Evolutionary conservation across 1,140 invertebrate species (phyloP), one percentile per base, ranked within the genome.

Genomic region (Plutomurus gul): DNA sequence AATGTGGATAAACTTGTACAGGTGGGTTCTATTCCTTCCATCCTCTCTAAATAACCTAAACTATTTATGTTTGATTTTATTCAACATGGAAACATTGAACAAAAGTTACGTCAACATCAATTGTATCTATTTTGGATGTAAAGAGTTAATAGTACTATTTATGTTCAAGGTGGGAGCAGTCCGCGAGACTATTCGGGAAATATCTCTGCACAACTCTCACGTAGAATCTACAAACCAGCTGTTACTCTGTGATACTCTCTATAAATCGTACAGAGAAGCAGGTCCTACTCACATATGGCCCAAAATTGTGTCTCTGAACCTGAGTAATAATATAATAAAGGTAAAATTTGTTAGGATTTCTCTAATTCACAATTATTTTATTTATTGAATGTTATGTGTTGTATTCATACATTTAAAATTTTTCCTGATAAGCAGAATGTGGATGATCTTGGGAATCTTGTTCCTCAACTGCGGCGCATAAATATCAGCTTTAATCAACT

Each of bases 221-320:
- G 86, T 91, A 6, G 88, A 87, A 43, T 89, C 87, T 56, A 90
- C 93, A 36, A 89, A 91, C 83, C 91, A 94, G 84, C 87, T 95
- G 37, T 86, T 94, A 13, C 89, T 95, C 80, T 94, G 93, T 87
- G 94, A 95, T 86, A 89, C 92, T 82, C 86, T 94, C 0, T 88
- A 89, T 81, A 89, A 84, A 74, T 74, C 76, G 11, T 82, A 65
- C 49, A 40, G 56, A 5, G 79, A 84, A 51, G 81, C 82, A 27
- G 82, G 82, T 2, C 43, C 47, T 7, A n/a, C 3, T 18, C 56
- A 80, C 22, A 18, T 77, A 10, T 84, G 80, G 80, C 76, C 76
- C 6, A 47, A 77, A 10, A n/a, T 84, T 1, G 18, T 56, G 22
- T 76, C 76, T 25, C 25, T 84, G 4, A 46, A 79, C 18, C 51